Conservation (phyloP, 2,797 vertebrate genomes). For the Triplophysa bombifrons region DNA sequence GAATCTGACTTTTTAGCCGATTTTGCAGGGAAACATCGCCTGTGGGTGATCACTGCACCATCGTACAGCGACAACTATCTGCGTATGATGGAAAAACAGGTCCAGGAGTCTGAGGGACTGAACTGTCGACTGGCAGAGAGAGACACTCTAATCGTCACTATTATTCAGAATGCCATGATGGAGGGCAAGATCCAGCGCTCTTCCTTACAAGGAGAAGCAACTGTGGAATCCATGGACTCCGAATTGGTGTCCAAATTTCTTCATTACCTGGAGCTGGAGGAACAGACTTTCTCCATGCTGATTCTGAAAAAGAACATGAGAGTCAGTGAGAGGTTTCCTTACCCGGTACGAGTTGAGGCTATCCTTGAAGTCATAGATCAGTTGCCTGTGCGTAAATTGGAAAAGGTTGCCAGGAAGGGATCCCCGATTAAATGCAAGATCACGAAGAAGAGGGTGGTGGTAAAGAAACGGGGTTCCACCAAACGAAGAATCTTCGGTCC, state of each 20-base stretch:
- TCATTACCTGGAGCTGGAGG: slow-evolving; percentile 75
- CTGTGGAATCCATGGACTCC: slow-evolving; percentile 72
- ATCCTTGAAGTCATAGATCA: slow-evolving; percentile 80
- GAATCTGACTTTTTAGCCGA: slow-evolving; percentile 75
- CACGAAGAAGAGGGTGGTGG: slow-evolving; percentile 70
- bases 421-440: slow-evolving; percentile 70
- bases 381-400: slow-evolving; percentile 77
- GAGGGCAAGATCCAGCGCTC: slow-evolving; percentile 78
- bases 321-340: slow-evolving; percentile 77
- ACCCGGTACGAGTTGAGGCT: slow-evolving; percentile 76
- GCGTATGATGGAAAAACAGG: slow-evolving; percentile 82
- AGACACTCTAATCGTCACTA: slow-evolving; percentile 13
- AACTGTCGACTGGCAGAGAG: slow-evolving; percentile 4
- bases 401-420: slow-evolving; percentile 77
- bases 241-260: slow-evolving; percentile 77
- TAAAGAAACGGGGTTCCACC: slow-evolving; percentile 62
- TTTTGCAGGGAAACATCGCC: slow-evolving; percentile 76
- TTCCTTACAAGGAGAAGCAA: slow-evolving; percentile 69
- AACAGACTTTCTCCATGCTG: slow-evolving; percentile 77
- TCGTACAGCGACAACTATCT: slow-evolving; percentile 76
- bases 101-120: slow-evolving; percentile 71
- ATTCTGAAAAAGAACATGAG: slow-evolving; percentile 79
- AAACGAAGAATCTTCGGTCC: slow-evolving; percentile 54
- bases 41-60: slow-evolving; percentile 80
- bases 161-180: slow-evolving; percentile 77